phyloP scores from a whole-genome alignment of 1,140 invertebrate species.

The Teleogryllus occipitalis region DNA sequence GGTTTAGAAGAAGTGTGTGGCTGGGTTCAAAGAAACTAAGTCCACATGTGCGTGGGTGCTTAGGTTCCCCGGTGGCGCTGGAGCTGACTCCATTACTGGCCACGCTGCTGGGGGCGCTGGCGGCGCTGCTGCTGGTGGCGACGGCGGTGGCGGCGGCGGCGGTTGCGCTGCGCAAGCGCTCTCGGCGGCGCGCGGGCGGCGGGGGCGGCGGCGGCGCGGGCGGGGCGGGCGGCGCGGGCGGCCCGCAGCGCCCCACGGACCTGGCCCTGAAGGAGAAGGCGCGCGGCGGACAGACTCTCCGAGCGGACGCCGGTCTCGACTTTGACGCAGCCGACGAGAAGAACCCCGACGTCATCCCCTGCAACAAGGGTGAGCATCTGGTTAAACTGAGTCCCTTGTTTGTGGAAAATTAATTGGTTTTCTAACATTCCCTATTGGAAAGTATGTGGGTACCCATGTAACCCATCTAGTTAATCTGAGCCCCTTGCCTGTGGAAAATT shows the following conservation, averaged over 20 bases:
- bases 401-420: too few relatives aligned
- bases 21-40: too few relatives aligned
- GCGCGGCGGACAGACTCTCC: slow-evolving; percentile 42
- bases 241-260: slow-evolving; percentile 45
- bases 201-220: slow-evolving; percentile 33
- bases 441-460: too few relatives aligned
- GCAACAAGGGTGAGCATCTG: slow-evolving; percentile 65
- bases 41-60: background rate
- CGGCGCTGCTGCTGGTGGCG: slow-evolving; percentile 57
- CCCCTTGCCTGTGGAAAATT: too few relatives aligned
- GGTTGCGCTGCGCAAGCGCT: slow-evolving; percentile 16
- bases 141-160: slow-evolving; percentile 41
- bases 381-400: too few relatives aligned
- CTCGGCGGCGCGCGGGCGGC: slow-evolving; percentile 42
- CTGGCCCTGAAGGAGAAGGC: slow-evolving; percentile 59
- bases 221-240: slow-evolving; percentile 33
- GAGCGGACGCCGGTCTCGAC: slow-evolving; percentile 43
- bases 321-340: slow-evolving; percentile 65
- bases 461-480: too few relatives aligned
- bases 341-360: slow-evolving; percentile 76
- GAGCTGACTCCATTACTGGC: slow-evolving; percentile 67
- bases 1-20: too few relatives aligned
- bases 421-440: too few relatives aligned
- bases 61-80: slow-evolving; percentile 51
- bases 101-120: slow-evolving; percentile 60